Conservation (phyloP, 2,113 vertebrate genomes). For the Channa maculata region DNA sequence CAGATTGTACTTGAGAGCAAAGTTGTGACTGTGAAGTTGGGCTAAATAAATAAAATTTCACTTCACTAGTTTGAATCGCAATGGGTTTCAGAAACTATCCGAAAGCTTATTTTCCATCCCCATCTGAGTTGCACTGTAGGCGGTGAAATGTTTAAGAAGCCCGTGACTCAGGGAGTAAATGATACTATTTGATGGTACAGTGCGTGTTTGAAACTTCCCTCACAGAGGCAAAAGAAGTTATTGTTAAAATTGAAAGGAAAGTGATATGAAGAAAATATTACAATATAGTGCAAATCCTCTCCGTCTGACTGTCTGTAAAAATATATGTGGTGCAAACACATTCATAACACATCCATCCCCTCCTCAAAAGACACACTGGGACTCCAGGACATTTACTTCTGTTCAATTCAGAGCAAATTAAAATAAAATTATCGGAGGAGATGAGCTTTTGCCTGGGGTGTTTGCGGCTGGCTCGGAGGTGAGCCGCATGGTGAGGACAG, state of each 20-base stretch:
- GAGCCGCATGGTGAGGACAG: neutral
- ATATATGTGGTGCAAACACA: neutral
- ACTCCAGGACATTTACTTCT: constrained; percentile 18
- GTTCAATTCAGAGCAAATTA: constrained; percentile 59
- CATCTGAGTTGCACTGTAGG: constrained; percentile 14
- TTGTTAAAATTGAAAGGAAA: constrained; percentile 29
- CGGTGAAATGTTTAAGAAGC: constrained; percentile 31
- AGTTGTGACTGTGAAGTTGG: too few species aligned
- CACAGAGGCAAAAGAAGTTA: constrained; percentile 8
- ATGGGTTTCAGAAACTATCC: neutral
- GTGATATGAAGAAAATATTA: neutral
- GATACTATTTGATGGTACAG: constrained; percentile 18
- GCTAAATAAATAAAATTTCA: too few species aligned
- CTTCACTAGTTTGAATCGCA: constrained; percentile 2
- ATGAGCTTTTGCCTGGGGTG: constrained; percentile 40
- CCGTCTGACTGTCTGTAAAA: too few species aligned
- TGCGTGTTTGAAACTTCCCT: constrained; percentile 3
- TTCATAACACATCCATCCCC: too few species aligned
- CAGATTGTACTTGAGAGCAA: too few species aligned
- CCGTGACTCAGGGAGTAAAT: constrained; percentile 22
- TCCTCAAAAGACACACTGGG: neutral
- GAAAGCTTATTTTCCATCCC: constrained; percentile 24
- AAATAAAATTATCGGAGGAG: constrained; percentile 52
- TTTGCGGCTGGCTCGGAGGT: neutral
- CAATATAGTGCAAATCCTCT: too few species aligned